Evolutionary conservation across 2,797 vertebrate species (phyloP).

Genomic region (Characodon lateralis): DNA sequence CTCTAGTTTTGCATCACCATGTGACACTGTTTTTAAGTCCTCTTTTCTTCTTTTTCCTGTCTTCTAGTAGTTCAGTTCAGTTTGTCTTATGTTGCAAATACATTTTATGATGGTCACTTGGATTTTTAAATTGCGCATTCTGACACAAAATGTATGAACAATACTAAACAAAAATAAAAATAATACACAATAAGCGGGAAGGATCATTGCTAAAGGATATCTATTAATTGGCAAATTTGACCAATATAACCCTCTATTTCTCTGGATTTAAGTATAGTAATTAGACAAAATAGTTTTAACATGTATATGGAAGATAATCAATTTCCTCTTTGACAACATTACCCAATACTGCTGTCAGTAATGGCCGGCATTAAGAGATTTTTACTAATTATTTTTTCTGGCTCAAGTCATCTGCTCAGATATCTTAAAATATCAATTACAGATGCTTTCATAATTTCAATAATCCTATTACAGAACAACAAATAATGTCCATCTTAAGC

Average conservation of each 20-base stretch:
- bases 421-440: conserved; percentile 62
- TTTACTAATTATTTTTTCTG: conserved; percentile 36
- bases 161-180: not conserved
- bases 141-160: conserved; percentile 16
- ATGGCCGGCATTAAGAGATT: conserved; percentile 1
- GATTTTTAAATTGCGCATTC: conserved; percentile 25
- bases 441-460: conserved; percentile 59
- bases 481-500: conserved; percentile 61
- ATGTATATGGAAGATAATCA: not conserved
- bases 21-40: conserved; percentile 81
- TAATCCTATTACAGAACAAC: conserved; percentile 77
- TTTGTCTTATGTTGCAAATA: conserved; percentile 65
- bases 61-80: conserved; percentile 68
- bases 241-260: not conserved
- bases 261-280: conserved; percentile 5
- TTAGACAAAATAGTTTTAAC: conserved; percentile 2
- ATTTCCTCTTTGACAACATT: not conserved
- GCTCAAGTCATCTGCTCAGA: conserved; percentile 44
- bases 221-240: not conserved
- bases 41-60: conserved; percentile 74
- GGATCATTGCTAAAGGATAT: not conserved
- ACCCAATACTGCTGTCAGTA: not conserved
- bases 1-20: conserved; percentile 74
- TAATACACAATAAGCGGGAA: not conserved
- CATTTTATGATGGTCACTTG: conserved; percentile 48